A percentile compares a stretch with the other conserved stretches of the same genome.
These are phyloP conservation scores for Xiphias gladius DNA, from an alignment of 2,113 vertebrate species.

Conservation along the genomic window DNA sequence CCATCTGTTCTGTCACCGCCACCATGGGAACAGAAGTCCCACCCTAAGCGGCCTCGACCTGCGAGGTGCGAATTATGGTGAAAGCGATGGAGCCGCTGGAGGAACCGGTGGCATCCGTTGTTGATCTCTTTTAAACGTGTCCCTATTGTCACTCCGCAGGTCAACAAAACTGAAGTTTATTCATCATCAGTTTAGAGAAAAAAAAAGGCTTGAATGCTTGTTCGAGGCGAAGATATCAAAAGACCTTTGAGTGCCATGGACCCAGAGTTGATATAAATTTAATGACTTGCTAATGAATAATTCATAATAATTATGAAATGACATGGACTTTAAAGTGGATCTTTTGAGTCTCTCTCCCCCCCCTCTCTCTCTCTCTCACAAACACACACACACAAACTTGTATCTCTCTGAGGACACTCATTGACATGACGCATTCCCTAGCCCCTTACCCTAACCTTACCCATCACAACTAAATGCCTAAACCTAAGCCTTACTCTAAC, in stretches of 20 bases:
- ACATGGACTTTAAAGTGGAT: slow-evolving; percentile 53
- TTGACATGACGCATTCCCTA: no score
- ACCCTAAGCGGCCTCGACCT: slow-evolving; percentile 54
- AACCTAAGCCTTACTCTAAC: no score
- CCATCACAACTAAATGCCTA: no score
- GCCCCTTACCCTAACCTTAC: no score
- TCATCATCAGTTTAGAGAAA: not conserved
- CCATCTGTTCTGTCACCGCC: slow-evolving; percentile 80
- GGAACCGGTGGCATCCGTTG: slow-evolving; percentile 10
- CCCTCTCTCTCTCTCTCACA: not conserved
- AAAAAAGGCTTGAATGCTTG: not conserved
- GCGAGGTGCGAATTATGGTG: slow-evolving; percentile 19
- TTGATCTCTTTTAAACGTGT: not conserved
- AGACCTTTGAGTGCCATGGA: slow-evolving; percentile 5
- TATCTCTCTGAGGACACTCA: no score
- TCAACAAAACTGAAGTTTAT: not conserved
- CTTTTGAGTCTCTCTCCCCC: not conserved
- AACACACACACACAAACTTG: not conserved
- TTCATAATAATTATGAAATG: slow-evolving; percentile 48
- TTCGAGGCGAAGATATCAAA: slow-evolving; percentile 1
- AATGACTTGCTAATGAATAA: slow-evolving; percentile 50
- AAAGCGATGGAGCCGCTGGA: not conserved
- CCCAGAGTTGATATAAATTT: slow-evolving; percentile 10
- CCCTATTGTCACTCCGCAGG: not conserved
- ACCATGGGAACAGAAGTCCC: slow-evolving; percentile 67